Base-by-base conservation (phyloP, 2,113 vertebrate genomes). In the Grammomys surdaster region DNA sequence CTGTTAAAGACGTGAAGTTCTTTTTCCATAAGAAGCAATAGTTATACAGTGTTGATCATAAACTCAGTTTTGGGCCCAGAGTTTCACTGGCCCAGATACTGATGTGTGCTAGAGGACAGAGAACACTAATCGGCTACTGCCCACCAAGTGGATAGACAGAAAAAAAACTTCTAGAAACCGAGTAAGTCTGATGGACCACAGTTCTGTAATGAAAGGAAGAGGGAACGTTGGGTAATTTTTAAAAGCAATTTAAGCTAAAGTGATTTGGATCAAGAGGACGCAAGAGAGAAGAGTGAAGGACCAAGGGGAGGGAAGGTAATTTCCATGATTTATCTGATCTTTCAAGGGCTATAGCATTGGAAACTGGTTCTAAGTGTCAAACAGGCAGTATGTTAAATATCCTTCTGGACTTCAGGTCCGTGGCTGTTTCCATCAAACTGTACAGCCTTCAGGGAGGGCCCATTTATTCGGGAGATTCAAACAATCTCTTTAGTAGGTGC, bases 171-270 rank as follows among this genome's bases (percentile, higher is more conserved):
- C 86, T 95, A 77, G 90, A 97, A 92, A 91, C 51, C 33, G 40
- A 46, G 36, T 87, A 73, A 69, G 77, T 86, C 67, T 72, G 77
- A 86, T 33, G 78, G 69, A 76, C 69, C 40, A 56, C 46, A 31
- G 81, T 90, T 95, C 95, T 89, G 48, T 76, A 82, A 90, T 76
- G 77, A 95, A 90, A 89, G 77, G 70, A 84, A 92, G 93, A 87
- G 91, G n/a, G 48, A 90, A 95, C 95, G 81, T 94, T 88, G 24
- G 91, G 63, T 46, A 2, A 63, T 88, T 95, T 97, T 91, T 88
- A 88, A 87, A 82, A 95, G 88, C 85, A 95, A 75, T 95, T 96
- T 95, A 95, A 94, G 63, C 93, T 84, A 67, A 98, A 85, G 88
- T 46, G 73, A 95, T 90, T 88, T 69, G 90, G 69, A 89, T 89